Evolutionary conservation across 2,797 vertebrate species (phyloP), one percentile per base, ranked within the genome.

Genomic region (Enteromius radiatus): DNA sequence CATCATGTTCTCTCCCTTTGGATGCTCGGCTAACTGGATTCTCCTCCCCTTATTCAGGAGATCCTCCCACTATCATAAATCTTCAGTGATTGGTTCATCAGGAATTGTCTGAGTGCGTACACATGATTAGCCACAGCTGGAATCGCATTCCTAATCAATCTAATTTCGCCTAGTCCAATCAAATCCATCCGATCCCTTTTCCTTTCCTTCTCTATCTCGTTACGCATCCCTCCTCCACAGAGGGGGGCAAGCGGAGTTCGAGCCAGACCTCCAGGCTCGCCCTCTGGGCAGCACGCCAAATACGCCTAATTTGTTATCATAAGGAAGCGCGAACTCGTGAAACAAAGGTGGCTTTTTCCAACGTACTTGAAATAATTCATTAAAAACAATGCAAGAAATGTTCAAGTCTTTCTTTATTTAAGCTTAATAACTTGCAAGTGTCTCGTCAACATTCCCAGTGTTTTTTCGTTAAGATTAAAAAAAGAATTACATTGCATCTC

Each of bases 391-490:
- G 8, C 31, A 38, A 52, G 21, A 52, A 49, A 54, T 78, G 45
- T 78, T 78, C 43, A 67, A 38, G 56, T 45, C 56, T 76, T 61
- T 76, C 6, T 76, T 76, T 65, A 65, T 78, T 78, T 52, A 49
- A 67, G 76, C 45, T 49, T 78, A 1, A 3, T 67, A 64, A 78
- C 43, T 65, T 47, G 43, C 61, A 47, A 36, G 28, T 63, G 28
- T 78, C 43, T 65, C 15, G 14, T 49, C 63, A 78, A 67, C 76
- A 78, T 78, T 67, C 31, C 43, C 45, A 78, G 45, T 67, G 21
- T 43, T 23, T 28, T 45, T 38, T 33, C 36, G 52, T 77, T 11
- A 43, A 49, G 52, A 41, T 23, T 5, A 31, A 49, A 67, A 63
- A 78, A 23, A 33, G 9, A 78, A 78, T 45, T 36, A 67, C 28